A percentile compares a stretch with the other conserved stretches of the same genome.
phyloP scores from a whole-genome alignment of 2,888 invertebrate genomes.

The Parasteatoda lunata region DNA sequence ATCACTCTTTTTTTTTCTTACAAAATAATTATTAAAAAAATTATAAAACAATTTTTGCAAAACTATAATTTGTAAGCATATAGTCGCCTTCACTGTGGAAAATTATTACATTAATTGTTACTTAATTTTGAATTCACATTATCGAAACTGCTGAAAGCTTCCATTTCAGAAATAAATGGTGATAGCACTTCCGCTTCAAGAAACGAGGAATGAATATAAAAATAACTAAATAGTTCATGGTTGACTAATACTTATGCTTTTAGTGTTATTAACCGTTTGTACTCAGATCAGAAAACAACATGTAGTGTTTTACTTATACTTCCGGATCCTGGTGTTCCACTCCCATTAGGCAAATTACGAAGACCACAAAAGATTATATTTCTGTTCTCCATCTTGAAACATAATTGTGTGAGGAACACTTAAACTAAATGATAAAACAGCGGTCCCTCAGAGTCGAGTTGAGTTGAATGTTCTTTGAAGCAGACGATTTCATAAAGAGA shows the following conservation, averaged over 20 bases:
- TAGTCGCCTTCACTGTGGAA: too few relatives aligned
- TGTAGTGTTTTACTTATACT: neutral
- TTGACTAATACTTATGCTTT: slow-evolving; percentile 24
- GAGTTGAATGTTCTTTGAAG: slow-evolving; percentile 49
- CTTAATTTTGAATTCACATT: too few relatives aligned
- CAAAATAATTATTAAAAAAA: too few relatives aligned
- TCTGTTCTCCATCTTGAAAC: slow-evolving; percentile 5
- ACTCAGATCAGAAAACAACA: neutral
- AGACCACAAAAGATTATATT: slow-evolving; percentile 10
- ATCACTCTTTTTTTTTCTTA: too few relatives aligned
- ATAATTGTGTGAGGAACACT: neutral
- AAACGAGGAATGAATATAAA: too few relatives aligned
- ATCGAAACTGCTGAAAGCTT: too few relatives aligned
- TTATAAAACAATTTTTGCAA: too few relatives aligned
- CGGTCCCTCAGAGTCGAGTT: slow-evolving; percentile 10
- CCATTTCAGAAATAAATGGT: too few relatives aligned
- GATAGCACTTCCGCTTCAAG: too few relatives aligned
- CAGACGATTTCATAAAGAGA: slow-evolving; percentile 6
- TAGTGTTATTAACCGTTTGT: slow-evolving; percentile 25
- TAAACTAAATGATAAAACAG: neutral
- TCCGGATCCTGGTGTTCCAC: slow-evolving; percentile 26
- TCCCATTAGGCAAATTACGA: slow-evolving; percentile 38
- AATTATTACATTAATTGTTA: too few relatives aligned
- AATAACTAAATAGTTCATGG: slow-evolving; percentile 27
- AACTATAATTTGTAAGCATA: too few relatives aligned